Conservation (phyloP, 2,797 vertebrate genomes). For the Catamblyrhynchus diadema region DNA sequence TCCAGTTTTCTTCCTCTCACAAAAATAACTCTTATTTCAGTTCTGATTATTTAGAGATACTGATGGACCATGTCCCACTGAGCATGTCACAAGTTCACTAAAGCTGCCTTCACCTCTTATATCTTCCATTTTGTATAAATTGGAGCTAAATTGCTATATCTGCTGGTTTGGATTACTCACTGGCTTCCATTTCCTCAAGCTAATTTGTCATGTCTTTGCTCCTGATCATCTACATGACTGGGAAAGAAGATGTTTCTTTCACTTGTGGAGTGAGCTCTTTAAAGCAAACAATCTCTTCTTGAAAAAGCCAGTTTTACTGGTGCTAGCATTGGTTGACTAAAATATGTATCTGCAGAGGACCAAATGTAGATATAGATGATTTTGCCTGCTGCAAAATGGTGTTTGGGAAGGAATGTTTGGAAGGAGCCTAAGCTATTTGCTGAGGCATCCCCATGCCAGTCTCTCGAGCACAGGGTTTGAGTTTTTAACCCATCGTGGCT, state of each 20-base stretch:
- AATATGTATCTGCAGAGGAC: neutral
- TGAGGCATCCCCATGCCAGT: neutral
- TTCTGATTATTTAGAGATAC: neutral
- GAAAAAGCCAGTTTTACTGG: neutral
- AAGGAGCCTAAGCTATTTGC: neutral
- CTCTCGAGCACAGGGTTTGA: accelerated
- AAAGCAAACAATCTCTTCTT: neutral
- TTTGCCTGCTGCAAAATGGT: neutral
- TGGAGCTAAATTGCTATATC: neutral
- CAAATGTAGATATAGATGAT: neutral
- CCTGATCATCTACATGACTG: neutral
- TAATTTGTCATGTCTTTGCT: neutral
- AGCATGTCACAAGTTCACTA: neutral
- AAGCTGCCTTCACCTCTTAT: neutral
- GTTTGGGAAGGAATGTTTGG: neutral
- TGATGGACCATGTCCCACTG: neutral
- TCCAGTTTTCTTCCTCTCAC: neutral
- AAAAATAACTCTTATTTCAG: neutral
- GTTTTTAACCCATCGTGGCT: neutral
- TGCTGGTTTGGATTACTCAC: neutral
- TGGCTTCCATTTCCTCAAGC: neutral
- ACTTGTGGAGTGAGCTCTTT: neutral
- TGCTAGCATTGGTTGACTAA: neutral
- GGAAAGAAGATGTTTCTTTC: neutral
- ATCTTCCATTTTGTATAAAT: neutral